phyloP scores from a whole-genome alignment of 2,888 invertebrate genomes.

The Apodemia zela region DNA sequence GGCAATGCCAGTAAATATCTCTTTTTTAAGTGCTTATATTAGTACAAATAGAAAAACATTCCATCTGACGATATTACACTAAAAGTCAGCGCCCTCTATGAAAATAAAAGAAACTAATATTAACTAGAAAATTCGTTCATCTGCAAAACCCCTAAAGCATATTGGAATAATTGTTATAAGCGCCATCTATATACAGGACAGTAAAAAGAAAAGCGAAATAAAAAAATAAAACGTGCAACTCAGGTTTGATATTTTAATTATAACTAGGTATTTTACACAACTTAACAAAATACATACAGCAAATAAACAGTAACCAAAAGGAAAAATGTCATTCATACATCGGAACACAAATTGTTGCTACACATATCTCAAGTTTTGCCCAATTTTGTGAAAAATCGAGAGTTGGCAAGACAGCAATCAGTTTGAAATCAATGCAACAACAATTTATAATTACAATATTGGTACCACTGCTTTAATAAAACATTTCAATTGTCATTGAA shows the following conservation, averaged over 20 bases:
- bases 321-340: constrained; percentile 58
- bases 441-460: constrained; percentile 17
- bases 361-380: constrained; percentile 22
- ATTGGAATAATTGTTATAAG: constrained; percentile 17
- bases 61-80: too few species aligned
- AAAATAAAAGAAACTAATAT: too few species aligned
- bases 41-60: too few species aligned
- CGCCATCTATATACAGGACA: constrained; percentile 46
- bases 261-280: constrained; percentile 79
- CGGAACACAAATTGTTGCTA: constrained; percentile 33
- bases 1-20: too few species aligned
- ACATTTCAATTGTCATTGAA: constrained; percentile 3
- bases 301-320: constrained; percentile 76
- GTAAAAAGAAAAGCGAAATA: constrained; percentile 42
- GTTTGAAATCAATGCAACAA: constrained; percentile 22
- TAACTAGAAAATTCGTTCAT: neutral
- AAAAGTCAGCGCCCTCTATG: too few species aligned
- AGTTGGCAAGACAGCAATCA: constrained; percentile 35
- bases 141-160: neutral
- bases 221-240: constrained; percentile 66
- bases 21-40: too few species aligned
- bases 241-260: constrained; percentile 70
- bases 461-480: constrained; percentile 17
- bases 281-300: constrained; percentile 79
- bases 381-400: constrained; percentile 21